Conservation (phyloP, 2,888 invertebrate genomes). For the Athalia cordata region DNA sequence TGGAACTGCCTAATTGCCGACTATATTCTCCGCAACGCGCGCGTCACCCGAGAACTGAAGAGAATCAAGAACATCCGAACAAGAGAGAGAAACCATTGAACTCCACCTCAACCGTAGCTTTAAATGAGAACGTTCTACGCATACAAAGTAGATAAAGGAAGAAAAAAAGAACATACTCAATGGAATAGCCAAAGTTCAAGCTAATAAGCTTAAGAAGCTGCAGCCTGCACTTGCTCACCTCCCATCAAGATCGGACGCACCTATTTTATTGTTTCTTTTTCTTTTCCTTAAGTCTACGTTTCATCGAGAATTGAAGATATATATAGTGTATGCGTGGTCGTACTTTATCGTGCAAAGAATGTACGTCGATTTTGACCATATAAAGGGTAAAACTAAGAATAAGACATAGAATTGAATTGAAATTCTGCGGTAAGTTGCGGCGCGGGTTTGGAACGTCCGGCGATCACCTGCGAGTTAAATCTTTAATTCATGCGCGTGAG, state of each 20-base stretch:
- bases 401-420: conserved; percentile 9
- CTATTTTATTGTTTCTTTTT: conserved; percentile 1
- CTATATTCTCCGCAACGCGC: conserved; percentile 51
- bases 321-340: too few relatives aligned
- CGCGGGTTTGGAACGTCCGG: conserved; percentile 6
- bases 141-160: conserved; percentile 34
- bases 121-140: conserved; percentile 37
- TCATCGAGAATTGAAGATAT: not conserved
- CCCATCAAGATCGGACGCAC: conserved; percentile 24
- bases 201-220: not conserved
- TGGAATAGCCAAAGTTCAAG: not conserved
- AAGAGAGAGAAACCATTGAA: conserved; percentile 11
- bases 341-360: not conserved
- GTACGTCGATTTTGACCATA: not conserved
- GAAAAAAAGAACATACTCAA: not conserved
- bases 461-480: conserved; percentile 33
- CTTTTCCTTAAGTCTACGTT: not conserved
- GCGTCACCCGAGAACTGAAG: not conserved
- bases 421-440: not conserved
- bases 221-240: conserved; percentile 15
- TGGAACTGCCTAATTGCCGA: conserved; percentile 67
- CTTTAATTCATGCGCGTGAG: conserved; percentile 36
- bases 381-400: not conserved
- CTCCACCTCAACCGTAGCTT: conserved; percentile 23
- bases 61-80: not conserved